phyloP scores from a whole-genome alignment of 1,140 invertebrate genomes.

The Lutraria rhynchaena region DNA sequence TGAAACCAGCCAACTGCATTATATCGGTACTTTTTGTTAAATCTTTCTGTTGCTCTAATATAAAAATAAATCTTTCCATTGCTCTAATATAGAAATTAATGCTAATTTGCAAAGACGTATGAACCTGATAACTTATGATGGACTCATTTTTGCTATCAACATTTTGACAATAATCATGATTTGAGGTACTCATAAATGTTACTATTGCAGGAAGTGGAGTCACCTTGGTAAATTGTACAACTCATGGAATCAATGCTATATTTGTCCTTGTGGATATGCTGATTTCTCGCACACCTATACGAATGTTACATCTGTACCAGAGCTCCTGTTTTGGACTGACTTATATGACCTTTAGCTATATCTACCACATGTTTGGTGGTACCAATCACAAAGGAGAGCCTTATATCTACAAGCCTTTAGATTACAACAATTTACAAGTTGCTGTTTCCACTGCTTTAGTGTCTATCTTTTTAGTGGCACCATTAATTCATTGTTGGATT shows the following conservation, averaged over 20 bases:
- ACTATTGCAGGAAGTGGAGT: constrained; percentile 69
- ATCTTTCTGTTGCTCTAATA: no score
- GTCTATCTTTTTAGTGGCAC: constrained; percentile 64
- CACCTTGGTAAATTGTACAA: constrained; percentile 69
- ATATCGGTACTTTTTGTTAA: no score
- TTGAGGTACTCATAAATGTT: no score
- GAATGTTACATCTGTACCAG: constrained; percentile 88
- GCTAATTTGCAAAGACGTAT: no score
- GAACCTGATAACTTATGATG: no score
- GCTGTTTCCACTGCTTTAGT: constrained; percentile 64
- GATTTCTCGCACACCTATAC: constrained; percentile 87
- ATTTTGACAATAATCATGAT: no score
- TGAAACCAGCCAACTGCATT: no score
- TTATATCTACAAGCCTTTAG: constrained; percentile 80
- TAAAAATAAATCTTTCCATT: no score
- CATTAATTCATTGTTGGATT: constrained; percentile 69
- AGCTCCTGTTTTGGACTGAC: constrained; percentile 85
- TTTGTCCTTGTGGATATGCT: constrained; percentile 89
- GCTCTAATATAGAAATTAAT: no score
- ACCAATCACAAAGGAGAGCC: constrained; percentile 81
- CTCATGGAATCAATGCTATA: constrained; percentile 88
- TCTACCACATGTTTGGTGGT: constrained; percentile 89
- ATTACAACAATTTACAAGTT: constrained; percentile 73
- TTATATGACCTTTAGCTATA: constrained; percentile 88
- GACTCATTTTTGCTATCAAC: no score